phyloP scores from a whole-genome alignment of 2,113 vertebrate species.

The Oreochromis aureus region DNA sequence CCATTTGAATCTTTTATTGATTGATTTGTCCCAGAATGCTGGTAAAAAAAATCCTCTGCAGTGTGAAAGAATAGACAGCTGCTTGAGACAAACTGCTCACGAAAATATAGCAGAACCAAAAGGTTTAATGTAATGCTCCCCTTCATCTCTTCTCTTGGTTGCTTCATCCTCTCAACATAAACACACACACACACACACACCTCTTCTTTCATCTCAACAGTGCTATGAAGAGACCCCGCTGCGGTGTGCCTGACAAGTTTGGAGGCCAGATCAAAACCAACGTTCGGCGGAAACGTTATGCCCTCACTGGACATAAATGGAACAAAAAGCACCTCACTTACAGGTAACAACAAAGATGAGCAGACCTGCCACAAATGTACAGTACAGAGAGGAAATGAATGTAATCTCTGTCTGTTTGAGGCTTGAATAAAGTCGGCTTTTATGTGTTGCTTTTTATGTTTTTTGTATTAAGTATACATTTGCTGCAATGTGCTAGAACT shows the following conservation, averaged over 20 bases:
- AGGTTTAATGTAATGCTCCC: neutral
- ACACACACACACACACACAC: neutral
- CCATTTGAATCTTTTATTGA: neutral
- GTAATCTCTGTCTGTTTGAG: neutral
- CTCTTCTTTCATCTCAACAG: constrained; percentile 59
- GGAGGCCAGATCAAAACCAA: constrained; percentile 89
- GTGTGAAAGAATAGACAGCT: neutral
- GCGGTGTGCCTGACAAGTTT: constrained; percentile 93
- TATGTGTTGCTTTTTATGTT: neutral
- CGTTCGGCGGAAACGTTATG: constrained; percentile 88
- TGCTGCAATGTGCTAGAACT: neutral
- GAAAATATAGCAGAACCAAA: neutral
- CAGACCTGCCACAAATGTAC: neutral
- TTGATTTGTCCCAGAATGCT: neutral
- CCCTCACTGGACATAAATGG: constrained; percentile 91
- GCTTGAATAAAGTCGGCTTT: neutral
- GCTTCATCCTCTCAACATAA: constrained; percentile 3
- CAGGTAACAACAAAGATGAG: constrained; percentile 71
- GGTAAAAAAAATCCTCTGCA: neutral
- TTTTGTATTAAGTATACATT: neutral
- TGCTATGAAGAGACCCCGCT: constrained; percentile 91
- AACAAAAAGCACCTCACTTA: constrained; percentile 86
- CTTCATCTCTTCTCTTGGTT: neutral
- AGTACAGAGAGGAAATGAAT: neutral
- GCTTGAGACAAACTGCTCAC: neutral